Evolutionary conservation across 2,113 vertebrate genomes (phyloP).

Genomic region (Riparia riparia): DNA sequence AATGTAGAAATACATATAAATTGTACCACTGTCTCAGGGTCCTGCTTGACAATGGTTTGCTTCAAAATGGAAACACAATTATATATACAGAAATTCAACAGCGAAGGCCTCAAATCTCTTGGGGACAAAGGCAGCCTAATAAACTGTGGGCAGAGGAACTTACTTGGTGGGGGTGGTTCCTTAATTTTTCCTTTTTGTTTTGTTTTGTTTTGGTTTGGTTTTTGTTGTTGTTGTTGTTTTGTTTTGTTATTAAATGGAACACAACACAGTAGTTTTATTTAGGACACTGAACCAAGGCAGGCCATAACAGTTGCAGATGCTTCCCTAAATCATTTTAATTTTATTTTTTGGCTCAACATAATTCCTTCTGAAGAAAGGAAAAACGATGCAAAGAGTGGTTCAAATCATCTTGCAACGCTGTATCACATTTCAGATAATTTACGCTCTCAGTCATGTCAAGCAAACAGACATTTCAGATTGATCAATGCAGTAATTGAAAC

Average conservation of each 20-base stretch:
- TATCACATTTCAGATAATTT: conserved; percentile 35
- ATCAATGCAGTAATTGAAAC: conserved; percentile 46
- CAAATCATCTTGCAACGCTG: not conserved
- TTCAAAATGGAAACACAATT: not conserved
- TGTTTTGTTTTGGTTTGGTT: not conserved
- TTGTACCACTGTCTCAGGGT: not conserved
- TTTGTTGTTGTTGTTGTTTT: not conserved
- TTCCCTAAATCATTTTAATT: not conserved
- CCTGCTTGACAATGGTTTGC: not conserved
- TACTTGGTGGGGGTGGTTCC: not conserved
- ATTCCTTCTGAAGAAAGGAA: not conserved
- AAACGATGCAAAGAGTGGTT: not conserved
- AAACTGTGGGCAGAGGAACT: not conserved
- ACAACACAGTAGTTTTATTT: not conserved
- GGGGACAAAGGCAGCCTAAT: not conserved
- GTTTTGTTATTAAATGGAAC: not conserved
- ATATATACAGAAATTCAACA: not conserved
- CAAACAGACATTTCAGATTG: conserved; percentile 38
- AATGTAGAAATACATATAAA: not conserved
- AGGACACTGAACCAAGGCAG: not conserved
- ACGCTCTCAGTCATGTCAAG: not conserved
- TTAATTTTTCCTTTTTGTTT: not conserved
- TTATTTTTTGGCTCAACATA: not conserved
- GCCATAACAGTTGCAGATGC: not conserved
- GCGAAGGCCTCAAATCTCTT: not conserved